These are phyloP conservation scores for Acanthurus leucopareius DNA, from an alignment of 2,797 vertebrate species.

Conservation along the genomic window DNA sequence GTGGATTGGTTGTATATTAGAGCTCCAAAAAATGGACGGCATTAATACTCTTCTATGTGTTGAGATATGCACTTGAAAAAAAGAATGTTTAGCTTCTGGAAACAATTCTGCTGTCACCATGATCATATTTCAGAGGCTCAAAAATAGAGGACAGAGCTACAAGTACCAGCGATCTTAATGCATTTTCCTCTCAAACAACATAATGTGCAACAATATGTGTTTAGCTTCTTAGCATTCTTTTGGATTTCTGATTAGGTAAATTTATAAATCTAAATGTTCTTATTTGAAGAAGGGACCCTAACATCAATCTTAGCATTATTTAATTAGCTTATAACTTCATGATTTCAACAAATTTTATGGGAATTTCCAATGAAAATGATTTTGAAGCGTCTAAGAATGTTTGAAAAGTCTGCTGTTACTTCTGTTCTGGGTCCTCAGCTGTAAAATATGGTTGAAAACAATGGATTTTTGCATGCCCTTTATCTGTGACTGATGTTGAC, in stretches of 20 bases:
- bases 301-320: not conserved
- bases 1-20: not conserved
- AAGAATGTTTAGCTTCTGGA: not conserved
- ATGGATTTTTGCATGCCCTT: not conserved
- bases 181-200: not conserved
- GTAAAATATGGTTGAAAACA: not conserved
- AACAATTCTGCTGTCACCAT: not conserved
- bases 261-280: not conserved
- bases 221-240: not conserved
- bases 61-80: too few species aligned
- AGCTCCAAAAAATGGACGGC: too few species aligned
- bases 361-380: not conserved
- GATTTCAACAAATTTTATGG: not conserved
- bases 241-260: not conserved
- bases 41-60: too few species aligned
- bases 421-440: not conserved
- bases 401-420: not conserved
- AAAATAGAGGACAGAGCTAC: not conserved
- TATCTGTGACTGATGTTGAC: not conserved
- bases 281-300: fast-evolving
- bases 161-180: not conserved
- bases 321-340: not conserved
- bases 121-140: slow-evolving; percentile 2
- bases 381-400: not conserved
- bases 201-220: not conserved